A percentile compares a stretch with the other conserved stretches of the same genome.
Conservation (phyloP, 2,797 vertebrate species). For the Macropus fuliginosus region DNA sequence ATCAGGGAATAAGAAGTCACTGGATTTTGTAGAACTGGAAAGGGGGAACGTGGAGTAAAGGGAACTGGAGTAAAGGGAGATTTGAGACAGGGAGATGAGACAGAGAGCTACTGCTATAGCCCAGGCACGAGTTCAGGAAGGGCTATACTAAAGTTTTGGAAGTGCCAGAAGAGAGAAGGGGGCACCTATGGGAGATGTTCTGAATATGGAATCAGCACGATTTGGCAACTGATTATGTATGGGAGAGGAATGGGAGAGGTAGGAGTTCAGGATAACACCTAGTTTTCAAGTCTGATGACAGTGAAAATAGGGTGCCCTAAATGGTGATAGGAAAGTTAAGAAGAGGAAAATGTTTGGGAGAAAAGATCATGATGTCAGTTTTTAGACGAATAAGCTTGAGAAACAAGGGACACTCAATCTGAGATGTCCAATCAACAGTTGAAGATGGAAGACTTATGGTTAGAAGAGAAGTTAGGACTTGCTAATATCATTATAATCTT, state of each 20-base stretch:
- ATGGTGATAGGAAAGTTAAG: background rate
- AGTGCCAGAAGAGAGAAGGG: background rate
- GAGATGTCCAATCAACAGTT: background rate
- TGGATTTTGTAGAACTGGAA: background rate
- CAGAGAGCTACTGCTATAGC: background rate
- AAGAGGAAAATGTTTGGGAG: background rate
- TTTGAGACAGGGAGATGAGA: background rate
- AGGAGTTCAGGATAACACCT: background rate
- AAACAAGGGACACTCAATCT: background rate
- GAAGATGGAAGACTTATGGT: background rate
- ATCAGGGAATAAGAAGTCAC: background rate
- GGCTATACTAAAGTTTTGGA: background rate
- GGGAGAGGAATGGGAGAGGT: background rate
- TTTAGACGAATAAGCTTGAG: background rate
- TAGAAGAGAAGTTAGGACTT: background rate
- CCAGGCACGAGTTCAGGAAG: background rate
- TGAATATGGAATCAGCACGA: background rate
- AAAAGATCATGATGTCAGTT: background rate
- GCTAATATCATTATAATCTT: background rate
- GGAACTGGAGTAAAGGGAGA: background rate
- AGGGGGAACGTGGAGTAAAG: too few relatives aligned
- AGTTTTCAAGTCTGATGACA: background rate
- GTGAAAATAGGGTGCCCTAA: background rate
- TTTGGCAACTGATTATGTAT: background rate
- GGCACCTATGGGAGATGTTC: background rate